Evolutionary conservation across 2,113 vertebrate species (phyloP).

Genomic region (Colaptes auratus): DNA sequence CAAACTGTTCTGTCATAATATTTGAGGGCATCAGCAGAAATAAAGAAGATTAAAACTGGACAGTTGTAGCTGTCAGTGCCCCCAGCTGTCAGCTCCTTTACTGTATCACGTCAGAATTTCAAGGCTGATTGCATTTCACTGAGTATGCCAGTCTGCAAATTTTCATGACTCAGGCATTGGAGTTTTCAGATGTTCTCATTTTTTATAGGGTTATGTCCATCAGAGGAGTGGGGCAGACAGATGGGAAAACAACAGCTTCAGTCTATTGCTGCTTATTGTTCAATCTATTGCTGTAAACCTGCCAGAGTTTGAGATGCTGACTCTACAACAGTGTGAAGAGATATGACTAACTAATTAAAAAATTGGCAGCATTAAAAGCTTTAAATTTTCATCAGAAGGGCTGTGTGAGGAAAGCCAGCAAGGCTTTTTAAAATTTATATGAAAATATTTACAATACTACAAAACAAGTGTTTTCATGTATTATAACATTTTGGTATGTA

Average conservation of each 20-base stretch:
- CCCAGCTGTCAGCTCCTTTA: not conserved
- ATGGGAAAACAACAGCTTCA: not conserved
- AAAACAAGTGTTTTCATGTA: rapidly evolving
- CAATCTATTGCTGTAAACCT: not conserved
- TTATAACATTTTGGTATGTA: not conserved
- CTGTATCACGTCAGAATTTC: not conserved
- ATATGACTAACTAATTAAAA: not conserved
- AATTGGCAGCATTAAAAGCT: not conserved
- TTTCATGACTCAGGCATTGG: not conserved
- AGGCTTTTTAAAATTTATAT: not conserved
- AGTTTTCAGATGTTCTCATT: not conserved
- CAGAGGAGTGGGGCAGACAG: not conserved
- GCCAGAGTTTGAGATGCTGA: not conserved
- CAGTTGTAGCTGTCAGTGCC: not conserved
- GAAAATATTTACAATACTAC: not conserved
- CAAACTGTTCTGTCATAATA: not conserved
- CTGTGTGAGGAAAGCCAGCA: not conserved
- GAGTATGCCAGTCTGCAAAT: not conserved
- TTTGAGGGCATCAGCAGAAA: not conserved
- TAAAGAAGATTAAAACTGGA: not conserved
- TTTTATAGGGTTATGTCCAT: not conserved
- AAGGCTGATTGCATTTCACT: not conserved
- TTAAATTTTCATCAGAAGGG: not conserved
- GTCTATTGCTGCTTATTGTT: not conserved
- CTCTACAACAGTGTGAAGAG: not conserved